phyloP scores from a whole-genome alignment of 2,797 vertebrate species.

The Odontamblyopus lacepedii region DNA sequence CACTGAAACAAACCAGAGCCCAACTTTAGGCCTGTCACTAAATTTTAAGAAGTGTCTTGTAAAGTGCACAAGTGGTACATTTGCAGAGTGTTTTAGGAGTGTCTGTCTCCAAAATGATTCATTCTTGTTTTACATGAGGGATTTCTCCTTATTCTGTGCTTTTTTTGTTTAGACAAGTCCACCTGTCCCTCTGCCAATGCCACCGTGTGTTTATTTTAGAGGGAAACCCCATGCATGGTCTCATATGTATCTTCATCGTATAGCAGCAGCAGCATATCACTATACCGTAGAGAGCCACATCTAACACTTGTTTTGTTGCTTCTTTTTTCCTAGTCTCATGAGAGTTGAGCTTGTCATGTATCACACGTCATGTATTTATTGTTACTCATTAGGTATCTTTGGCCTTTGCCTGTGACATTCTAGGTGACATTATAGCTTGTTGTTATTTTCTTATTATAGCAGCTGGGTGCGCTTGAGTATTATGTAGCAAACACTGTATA shows the following conservation, averaged over 20 bases:
- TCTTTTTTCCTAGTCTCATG: conserved; percentile 6
- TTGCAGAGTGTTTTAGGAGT: conserved; percentile 21
- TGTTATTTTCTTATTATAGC: conserved; percentile 49
- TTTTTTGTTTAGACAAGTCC: conserved; percentile 69
- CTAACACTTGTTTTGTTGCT: conserved; percentile 1
- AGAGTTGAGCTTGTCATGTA: neutral
- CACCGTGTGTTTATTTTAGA: conserved; percentile 70
- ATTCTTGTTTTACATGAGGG: conserved; percentile 31
- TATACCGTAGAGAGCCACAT: neutral
- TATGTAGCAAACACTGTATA: conserved; percentile 22
- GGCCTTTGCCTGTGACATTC: conserved; percentile 56
- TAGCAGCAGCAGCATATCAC: neutral
- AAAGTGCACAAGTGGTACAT: conserved; percentile 22
- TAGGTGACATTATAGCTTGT: conserved; percentile 54
- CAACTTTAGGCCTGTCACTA: neutral
- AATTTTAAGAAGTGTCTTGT: neutral
- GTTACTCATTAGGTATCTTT: conserved; percentile 28
- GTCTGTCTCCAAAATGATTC: conserved; percentile 36
- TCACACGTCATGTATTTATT: neutral
- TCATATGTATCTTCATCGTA: conserved; percentile 28
- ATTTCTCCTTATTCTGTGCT: conserved; percentile 43
- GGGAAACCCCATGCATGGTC: conserved; percentile 63
- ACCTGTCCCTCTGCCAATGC: conserved; percentile 66
- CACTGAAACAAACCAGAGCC: conserved; percentile 13
- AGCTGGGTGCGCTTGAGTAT: conserved; percentile 9